Evolutionary conservation across 2,797 vertebrate genomes (phyloP).

Genomic region (Thripadectes ignobilis): DNA sequence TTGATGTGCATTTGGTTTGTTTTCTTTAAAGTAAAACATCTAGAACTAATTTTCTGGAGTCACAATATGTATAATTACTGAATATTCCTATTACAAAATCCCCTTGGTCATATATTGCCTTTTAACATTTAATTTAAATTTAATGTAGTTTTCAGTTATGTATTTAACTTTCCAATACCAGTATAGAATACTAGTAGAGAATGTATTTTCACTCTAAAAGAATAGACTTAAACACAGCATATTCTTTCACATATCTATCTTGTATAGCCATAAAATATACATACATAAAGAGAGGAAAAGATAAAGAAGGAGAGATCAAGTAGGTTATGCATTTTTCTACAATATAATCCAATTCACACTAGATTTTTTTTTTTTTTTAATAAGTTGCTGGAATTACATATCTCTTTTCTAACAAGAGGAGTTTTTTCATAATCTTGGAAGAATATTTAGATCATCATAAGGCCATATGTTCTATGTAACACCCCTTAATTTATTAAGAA

Average conservation of each 20-base stretch:
- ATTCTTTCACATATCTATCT: background rate
- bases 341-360: background rate
- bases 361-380: background rate
- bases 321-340: background rate
- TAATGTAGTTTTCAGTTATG: background rate
- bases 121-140: background rate
- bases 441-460: background rate
- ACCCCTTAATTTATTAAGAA: slow-evolving; percentile 19
- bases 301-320: background rate
- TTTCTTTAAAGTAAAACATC: background rate
- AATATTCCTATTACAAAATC: background rate
- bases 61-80: background rate
- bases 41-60: background rate
- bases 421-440: background rate
- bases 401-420: background rate
- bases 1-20: rapidly evolving
- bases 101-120: background rate
- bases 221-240: background rate
- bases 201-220: background rate
- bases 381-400: background rate
- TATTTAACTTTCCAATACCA: background rate
- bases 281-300: background rate
- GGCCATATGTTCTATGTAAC: slow-evolving; percentile 5
- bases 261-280: background rate
- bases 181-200: background rate